phyloP scores from a whole-genome alignment of 2,888 invertebrate species.

The Diogma glabrata region DNA sequence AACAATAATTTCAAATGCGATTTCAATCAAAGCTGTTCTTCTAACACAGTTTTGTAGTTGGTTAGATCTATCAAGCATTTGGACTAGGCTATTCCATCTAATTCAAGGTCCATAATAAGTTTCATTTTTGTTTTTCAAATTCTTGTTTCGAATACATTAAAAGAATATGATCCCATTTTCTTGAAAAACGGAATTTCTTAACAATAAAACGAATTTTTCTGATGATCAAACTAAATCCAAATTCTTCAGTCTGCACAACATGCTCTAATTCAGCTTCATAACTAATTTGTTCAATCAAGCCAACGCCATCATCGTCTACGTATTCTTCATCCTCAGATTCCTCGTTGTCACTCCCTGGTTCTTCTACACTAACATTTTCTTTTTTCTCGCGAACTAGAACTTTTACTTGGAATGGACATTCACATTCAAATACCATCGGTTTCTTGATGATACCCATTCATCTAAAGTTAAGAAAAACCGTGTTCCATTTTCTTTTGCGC shows the following conservation, averaged over 20 bases:
- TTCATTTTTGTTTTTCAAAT: not conserved
- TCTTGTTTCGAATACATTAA: not conserved
- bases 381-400: not conserved
- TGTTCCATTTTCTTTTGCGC: not conserved
- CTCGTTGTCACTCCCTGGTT: not conserved
- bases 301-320: no score
- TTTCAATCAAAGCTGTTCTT: no score
- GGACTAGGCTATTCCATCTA: not conserved
- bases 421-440: not conserved
- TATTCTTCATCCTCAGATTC: not conserved
- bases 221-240: no score
- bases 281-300: not conserved
- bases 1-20: not conserved
- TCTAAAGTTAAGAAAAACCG: not conserved
- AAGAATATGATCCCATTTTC: not conserved
- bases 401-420: not conserved
- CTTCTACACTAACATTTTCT: not conserved
- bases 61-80: no score
- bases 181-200: no score
- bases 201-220: no score
- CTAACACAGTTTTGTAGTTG: no score
- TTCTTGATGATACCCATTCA: constrained; percentile 1
- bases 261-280: no score
- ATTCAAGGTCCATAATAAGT: no score
- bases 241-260: no score